Conservation (phyloP, 1,140 invertebrate species). For the Kradibia gibbosae region DNA sequence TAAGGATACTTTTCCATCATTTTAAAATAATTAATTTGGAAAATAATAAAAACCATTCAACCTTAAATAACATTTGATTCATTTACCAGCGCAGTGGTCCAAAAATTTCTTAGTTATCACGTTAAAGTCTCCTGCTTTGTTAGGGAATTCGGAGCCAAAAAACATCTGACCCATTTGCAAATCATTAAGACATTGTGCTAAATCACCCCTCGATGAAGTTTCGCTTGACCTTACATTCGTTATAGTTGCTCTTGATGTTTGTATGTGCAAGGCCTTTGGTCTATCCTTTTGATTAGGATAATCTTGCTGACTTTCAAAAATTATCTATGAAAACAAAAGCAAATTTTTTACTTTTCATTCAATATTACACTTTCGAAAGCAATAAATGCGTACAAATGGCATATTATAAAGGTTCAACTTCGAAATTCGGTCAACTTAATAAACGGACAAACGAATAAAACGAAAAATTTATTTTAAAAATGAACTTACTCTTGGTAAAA, state of each 20-base stretch:
- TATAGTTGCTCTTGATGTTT: slow-evolving; percentile 84
- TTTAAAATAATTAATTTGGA: too few relatives aligned
- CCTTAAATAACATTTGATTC: too few relatives aligned
- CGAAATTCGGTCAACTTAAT: too few relatives aligned
- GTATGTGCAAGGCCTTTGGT: slow-evolving; percentile 85
- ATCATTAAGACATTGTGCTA: slow-evolving; percentile 82
- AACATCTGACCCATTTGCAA: slow-evolving; percentile 84
- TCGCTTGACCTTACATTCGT: slow-evolving; percentile 85
- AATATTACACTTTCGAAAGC: background rate
- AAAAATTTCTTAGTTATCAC: slow-evolving; percentile 84
- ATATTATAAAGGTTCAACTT: too few relatives aligned
- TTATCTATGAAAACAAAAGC: slow-evolving; percentile 74
- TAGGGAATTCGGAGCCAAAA: slow-evolving; percentile 82
- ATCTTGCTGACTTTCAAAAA: slow-evolving; percentile 81
- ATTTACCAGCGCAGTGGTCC: slow-evolving; percentile 79
- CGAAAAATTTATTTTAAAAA: background rate
- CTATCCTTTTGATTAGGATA: slow-evolving; percentile 84
- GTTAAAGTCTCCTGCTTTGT: slow-evolving; percentile 76
- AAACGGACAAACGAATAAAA: too few relatives aligned
- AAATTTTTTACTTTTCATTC: slow-evolving; percentile 59
- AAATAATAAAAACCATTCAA: too few relatives aligned
- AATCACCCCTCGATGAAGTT: slow-evolving; percentile 79
- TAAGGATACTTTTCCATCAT: too few relatives aligned
- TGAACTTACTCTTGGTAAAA: slow-evolving; percentile 87
- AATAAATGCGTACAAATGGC: too few relatives aligned